Evolutionary conservation across 2,113 vertebrate species (phyloP), one percentile per base, ranked within the genome.

Genomic region (Megaceryle torquata): DNA sequence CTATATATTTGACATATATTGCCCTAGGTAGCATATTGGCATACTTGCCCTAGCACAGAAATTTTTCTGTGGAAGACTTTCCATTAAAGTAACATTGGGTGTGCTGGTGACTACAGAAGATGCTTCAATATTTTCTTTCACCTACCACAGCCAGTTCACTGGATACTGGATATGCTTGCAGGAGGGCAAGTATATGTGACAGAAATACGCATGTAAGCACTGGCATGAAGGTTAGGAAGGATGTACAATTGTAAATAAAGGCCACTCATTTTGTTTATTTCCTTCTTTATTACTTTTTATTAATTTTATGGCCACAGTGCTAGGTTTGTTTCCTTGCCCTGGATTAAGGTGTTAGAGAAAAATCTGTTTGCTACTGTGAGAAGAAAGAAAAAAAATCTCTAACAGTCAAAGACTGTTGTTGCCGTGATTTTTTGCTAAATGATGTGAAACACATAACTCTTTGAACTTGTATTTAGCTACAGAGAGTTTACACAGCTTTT

Each of bases 401-500:
- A 60, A 6, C 33, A 85, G 57, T 75, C 82, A 83, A 84, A 96
- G 65, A 46, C 0, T 0, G 37, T 53, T 90, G 64, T 86, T 86
- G 39, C 76, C 44, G 31, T 78, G 60, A 81, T 35, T 59, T 86
- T 94, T 95, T 87, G 77, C 53, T 85, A 76, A 89, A 81, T 65
- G n/a, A 89, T 91, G 61, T 79, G 69, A 92, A 95, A 96, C 65
- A 76, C 50, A 33, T 50, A 93, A 35, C 17, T 91, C 70, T 94
- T 90, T 91, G 83, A 95, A 88, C 57, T 70, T 84, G 31, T 46
- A 82, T 91, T 93, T 93, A 86, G 25, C 83, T 91, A 75, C 53
- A 83, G 60, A 85, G 59, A 63, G 44, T 91, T 94, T 95, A 72
- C 63, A 91, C 72, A 87, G 69, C 77, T 94, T 93, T 92, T 94